Conservation (phyloP, 2,113 vertebrate genomes). For the Capreolus pygargus region DNA sequence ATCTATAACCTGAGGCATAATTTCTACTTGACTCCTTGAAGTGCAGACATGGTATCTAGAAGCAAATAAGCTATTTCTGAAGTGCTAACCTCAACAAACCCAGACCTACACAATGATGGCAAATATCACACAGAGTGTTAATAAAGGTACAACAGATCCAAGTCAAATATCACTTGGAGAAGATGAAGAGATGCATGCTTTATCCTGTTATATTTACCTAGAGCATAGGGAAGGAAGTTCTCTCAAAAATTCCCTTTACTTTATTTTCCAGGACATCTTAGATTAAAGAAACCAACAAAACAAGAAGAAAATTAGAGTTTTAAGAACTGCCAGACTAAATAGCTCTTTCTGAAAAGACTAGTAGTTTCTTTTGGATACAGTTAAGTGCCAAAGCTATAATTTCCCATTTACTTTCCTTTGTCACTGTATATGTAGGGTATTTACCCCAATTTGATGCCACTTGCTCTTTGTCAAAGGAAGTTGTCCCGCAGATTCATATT, state of each 20-base stretch:
- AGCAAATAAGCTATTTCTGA: constrained; percentile 9
- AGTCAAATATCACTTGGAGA: constrained; percentile 20
- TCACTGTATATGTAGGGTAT: constrained; percentile 40
- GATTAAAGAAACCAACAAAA: constrained; percentile 53
- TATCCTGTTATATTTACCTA: not conserved
- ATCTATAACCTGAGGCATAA: constrained; percentile 8
- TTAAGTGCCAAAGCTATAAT: constrained; percentile 66
- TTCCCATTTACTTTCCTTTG: constrained; percentile 63
- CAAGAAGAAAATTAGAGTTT: constrained; percentile 56
- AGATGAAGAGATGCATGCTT: not conserved
- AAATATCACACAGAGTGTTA: constrained; percentile 41
- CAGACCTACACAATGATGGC: not conserved
- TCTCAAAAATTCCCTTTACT: constrained; percentile 19
- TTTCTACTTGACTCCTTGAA: constrained; percentile 25
- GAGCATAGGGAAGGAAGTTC: not conserved
- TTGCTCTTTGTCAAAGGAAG: constrained; percentile 53
- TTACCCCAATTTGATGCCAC: constrained; percentile 62
- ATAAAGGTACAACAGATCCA: not conserved
- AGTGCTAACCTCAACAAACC: not conserved
- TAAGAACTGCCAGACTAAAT: constrained; percentile 56
- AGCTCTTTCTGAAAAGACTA: constrained; percentile 49
- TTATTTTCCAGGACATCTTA: constrained; percentile 50
- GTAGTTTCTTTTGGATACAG: constrained; percentile 47
- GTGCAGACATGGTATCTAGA: not conserved
- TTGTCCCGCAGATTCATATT: not conserved